Percentiles rank a stretch among this genome's conserved stretches.
phyloP scores from a whole-genome alignment of 2,888 invertebrate species.

The Mermis nigrescens region DNA sequence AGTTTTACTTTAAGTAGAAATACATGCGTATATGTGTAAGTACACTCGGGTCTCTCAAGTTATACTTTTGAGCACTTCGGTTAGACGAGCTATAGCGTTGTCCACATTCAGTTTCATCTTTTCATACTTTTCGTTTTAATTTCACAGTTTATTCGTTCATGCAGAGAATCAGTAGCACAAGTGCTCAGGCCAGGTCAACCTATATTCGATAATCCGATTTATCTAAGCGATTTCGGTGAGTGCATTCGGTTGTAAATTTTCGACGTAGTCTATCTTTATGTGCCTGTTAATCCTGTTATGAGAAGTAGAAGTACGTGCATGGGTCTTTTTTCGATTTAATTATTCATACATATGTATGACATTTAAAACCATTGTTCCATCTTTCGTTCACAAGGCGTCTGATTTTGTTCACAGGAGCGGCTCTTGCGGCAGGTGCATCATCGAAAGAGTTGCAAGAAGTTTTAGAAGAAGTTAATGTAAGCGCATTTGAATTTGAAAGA shows the following conservation, averaged over 20 bases:
- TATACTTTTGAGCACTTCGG: too few relatives aligned
- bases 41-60: too few relatives aligned
- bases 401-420: conserved; percentile 43
- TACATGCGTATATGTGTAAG: too few relatives aligned
- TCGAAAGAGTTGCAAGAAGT: conserved; percentile 63
- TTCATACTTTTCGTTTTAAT: conserved; percentile 4
- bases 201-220: conserved; percentile 93
- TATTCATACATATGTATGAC: too few relatives aligned
- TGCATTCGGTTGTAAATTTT: conserved; percentile 9
- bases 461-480: conserved; percentile 57
- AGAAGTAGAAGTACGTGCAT: too few relatives aligned
- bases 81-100: too few relatives aligned
- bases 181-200: conserved; percentile 89
- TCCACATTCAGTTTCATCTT: too few relatives aligned
- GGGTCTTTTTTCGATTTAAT: too few relatives aligned
- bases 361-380: too few relatives aligned
- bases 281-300: too few relatives aligned
- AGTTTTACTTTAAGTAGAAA: too few relatives aligned
- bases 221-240: conserved; percentile 71
- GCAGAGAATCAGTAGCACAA: conserved; percentile 79
- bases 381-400: too few relatives aligned
- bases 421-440: conserved; percentile 62
- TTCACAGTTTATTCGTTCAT: conserved; percentile 2
- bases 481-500: conserved; percentile 42
- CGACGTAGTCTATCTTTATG: neutral